Evolutionary conservation across 2,888 invertebrate species (phyloP), one percentile per base, ranked within the genome.

Genomic region (Drosophila fulvimacula): DNA sequence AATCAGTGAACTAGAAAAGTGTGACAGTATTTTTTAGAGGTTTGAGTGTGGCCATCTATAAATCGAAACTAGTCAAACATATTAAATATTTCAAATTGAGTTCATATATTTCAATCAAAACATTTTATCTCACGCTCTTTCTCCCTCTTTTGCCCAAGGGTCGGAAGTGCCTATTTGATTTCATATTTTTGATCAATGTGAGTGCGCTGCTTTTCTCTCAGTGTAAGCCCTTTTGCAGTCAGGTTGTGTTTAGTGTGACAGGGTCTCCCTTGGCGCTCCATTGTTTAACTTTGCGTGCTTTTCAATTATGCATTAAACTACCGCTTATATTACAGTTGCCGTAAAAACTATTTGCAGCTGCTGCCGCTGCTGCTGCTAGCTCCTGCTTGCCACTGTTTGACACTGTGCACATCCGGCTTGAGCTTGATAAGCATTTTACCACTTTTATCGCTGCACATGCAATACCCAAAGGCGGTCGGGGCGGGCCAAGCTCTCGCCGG

Each of bases 281-380:
- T 88, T 88, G 86, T 77, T 77, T 62, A 75, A 64, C 89, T 73
- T 84, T 84, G 88, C 85, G 85, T 85, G 85, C 79, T 76, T 85
- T 89, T 85, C 89, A 89, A 85, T 85, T 85, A 85, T 85, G 88
- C 85, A 89, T 85, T 87, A 87, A 83, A 82, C 82, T 76, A 85
- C 81, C 76, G 85, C 76, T 74, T 75, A 74, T 72, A 72, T 78
- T 61, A 58, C 57, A 60, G 60, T 66, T 44, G 69, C 62, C 56
- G 72, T 70, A 88, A 84, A 80, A 76, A 76, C 62, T 76, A 74
- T 76, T 76, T 66, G 66, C 75, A 74, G 77, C 72, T 82, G 74
- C 58, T 63, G 57, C 24, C 38, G 51, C 21, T 34, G 17, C 41
- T 30, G 15, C 41, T 42, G 38, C 51, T 24, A 10, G 36, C 51